These are phyloP conservation scores for Abramis brama DNA, from an alignment of 2,113 vertebrate species.

Conservation along the genomic window DNA sequence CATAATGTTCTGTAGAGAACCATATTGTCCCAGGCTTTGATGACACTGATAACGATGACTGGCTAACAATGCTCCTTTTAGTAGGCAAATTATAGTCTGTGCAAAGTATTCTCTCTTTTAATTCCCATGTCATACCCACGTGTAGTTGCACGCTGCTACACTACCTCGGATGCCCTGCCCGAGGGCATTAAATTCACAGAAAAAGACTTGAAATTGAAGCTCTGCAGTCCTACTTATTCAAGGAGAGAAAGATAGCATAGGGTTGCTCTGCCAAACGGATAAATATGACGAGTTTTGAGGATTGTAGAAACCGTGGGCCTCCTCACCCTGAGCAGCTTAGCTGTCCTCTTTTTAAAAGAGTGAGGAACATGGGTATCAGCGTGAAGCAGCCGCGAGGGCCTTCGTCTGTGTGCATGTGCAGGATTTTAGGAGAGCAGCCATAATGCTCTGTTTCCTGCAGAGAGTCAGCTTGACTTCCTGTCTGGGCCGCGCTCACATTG, in stretches of 20 bases:
- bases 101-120: neutral
- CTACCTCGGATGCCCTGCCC: conserved; percentile 16
- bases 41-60: conserved; percentile 2
- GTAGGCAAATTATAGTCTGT: neutral
- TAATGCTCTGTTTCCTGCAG: conserved; percentile 35
- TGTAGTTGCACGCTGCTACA: neutral
- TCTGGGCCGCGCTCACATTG: conserved; percentile 36
- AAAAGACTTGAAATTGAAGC: conserved; percentile 42
- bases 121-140: conserved; percentile 5
- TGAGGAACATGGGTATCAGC: conserved; percentile 54
- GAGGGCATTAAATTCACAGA: conserved; percentile 27
- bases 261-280: conserved; percentile 55
- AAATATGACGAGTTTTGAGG: conserved; percentile 58
- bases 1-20: no score
- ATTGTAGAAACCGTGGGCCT: conserved; percentile 50
- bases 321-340: conserved; percentile 51
- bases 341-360: conserved; percentile 48
- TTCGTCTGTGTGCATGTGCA: conserved; percentile 30
- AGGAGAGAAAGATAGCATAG: conserved; percentile 49
- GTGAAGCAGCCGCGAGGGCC: conserved; percentile 47
- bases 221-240: conserved; percentile 57
- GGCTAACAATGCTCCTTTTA: conserved; percentile 5
- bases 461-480: conserved; percentile 49
- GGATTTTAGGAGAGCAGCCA: conserved; percentile 32
- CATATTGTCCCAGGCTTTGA: conserved; percentile 38